Conservation (phyloP, 1,140 invertebrate species). For the Streblospio benedicti region DNA sequence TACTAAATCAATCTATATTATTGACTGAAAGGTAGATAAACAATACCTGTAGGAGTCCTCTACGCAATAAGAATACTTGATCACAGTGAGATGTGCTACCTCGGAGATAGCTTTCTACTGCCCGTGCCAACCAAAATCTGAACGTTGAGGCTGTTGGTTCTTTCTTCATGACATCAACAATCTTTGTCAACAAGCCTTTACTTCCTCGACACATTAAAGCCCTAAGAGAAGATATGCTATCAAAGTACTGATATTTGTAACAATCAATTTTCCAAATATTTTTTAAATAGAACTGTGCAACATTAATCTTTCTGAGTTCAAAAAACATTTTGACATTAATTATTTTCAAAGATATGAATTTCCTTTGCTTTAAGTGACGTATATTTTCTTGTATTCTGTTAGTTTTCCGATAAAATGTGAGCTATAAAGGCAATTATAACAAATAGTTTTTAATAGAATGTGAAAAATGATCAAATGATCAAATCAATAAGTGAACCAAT, state of each 20-base stretch:
- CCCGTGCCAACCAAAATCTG: constrained; percentile 49
- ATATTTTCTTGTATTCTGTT: no score
- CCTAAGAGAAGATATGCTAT: constrained; percentile 21
- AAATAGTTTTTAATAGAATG: no score
- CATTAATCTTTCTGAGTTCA: no score
- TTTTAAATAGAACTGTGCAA: no score
- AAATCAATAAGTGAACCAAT: no score
- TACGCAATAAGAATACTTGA: constrained; percentile 48
- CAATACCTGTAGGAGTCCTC: constrained; percentile 44
- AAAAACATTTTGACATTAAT: no score
- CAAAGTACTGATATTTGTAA: background rate
- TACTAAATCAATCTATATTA: constrained; percentile 6
- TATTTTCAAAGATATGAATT: no score
- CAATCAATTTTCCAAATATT: no score
- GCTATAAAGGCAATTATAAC: no score
- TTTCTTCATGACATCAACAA: constrained; percentile 49
- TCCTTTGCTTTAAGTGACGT: no score
- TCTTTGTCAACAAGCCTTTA: constrained; percentile 46
- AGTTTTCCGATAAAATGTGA: no score
- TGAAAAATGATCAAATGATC: no score
- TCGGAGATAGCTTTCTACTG: constrained; percentile 50
- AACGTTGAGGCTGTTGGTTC: constrained; percentile 48
- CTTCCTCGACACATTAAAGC: constrained; percentile 43
- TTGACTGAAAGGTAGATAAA: constrained; percentile 11
- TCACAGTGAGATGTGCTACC: constrained; percentile 49